Percentiles rank a stretch among this genome's conserved stretches.
Evolutionary conservation across 2,888 invertebrate species (phyloP).

Genomic region (Stenchaetothrips biformis): DNA sequence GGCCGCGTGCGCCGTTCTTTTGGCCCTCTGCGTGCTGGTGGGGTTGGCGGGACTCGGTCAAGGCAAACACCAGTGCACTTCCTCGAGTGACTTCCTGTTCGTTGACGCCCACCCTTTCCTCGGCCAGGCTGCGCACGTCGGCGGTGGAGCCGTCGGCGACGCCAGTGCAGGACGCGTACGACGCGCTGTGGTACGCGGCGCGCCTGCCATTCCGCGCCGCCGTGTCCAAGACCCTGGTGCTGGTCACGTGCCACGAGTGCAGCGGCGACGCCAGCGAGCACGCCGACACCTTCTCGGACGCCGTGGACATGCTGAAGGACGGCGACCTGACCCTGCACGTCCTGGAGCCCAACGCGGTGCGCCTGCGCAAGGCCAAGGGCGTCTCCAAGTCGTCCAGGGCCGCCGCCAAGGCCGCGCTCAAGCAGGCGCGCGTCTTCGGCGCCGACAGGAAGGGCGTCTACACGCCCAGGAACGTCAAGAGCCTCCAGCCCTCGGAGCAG

Average conservation of each 20-base stretch:
- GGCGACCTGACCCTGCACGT: conserved; percentile 43
- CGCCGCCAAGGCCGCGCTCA: conserved; percentile 27
- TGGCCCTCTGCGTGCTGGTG: too few relatives aligned
- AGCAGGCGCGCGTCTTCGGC: conserved; percentile 39
- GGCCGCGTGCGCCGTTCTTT: too few relatives aligned
- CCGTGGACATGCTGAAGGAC: conserved; percentile 41
- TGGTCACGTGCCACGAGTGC: conserved; percentile 44
- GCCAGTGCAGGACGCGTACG: conserved; percentile 28
- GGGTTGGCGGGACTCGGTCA: too few relatives aligned
- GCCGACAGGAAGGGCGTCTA: conserved; percentile 44
- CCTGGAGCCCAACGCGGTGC: conserved; percentile 41
- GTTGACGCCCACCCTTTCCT: background rate
- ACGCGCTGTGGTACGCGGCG: conserved; percentile 42
- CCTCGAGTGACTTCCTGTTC: too few relatives aligned
- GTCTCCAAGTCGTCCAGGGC: conserved; percentile 11
- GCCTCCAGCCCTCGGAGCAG: conserved; percentile 32
- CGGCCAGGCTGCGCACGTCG: background rate
- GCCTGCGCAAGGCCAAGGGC: conserved; percentile 33
- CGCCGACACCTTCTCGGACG: background rate
- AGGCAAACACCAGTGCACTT: too few relatives aligned
- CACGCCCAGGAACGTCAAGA: conserved; percentile 41
- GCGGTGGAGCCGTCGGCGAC: background rate
- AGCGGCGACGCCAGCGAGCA: conserved; percentile 36
- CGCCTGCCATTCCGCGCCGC: conserved; percentile 47
- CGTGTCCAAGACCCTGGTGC: conserved; percentile 47